Evolutionary conservation across 2,113 vertebrate species (phyloP), one percentile per base, ranked within the genome.

Genomic region (Ifrita kowaldi): DNA sequence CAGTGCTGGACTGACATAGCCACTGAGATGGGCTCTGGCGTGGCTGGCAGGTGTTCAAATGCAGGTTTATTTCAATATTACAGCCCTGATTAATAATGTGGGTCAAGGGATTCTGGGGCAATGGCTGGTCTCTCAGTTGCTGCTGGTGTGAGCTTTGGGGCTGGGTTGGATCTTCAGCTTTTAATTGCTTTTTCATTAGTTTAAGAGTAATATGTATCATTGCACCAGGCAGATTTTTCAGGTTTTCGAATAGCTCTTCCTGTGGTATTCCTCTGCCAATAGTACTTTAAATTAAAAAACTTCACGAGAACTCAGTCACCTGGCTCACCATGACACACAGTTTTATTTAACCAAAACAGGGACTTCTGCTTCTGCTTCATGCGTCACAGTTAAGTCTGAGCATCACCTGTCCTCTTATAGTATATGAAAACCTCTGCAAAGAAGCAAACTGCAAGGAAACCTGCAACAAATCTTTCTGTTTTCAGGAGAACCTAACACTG

Each of bases 1-100:
- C 1, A 1, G 39, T 32, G 24, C 47, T 68, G 64, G 24, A 32
- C 47, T 8, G 69, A 64, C 55, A n/a, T 55, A 65, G 44, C 16
- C 41, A 8, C 0, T 0, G 17, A 35, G 77, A 47, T 6, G 74
- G 73, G 53, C 37, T 62, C 77, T 37, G 35, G 19, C 0, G 0
- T 3, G 33, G 37, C 70, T 82, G 77, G 50, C 67, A 47, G 52
- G 21, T 8, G 0, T 16, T 77, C 71, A 93, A 21, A 16, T 10
- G 24, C 15, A 41, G 16, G 28, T 79, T 94, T 82, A 56, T 64
- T 94, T 49, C 22, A 44, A 26, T 70, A 21, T 68, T 67, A 15
- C 2, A 11, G n/a, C 69, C 37, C 65, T 57, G 17, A 44, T 78
- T 18, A 30, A 37, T 71, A 68, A 84, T 10, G 49, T 46, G 74